Evolutionary conservation across 2,797 vertebrate species (phyloP).

Genomic region (Notoglanidium macrostoma): DNA sequence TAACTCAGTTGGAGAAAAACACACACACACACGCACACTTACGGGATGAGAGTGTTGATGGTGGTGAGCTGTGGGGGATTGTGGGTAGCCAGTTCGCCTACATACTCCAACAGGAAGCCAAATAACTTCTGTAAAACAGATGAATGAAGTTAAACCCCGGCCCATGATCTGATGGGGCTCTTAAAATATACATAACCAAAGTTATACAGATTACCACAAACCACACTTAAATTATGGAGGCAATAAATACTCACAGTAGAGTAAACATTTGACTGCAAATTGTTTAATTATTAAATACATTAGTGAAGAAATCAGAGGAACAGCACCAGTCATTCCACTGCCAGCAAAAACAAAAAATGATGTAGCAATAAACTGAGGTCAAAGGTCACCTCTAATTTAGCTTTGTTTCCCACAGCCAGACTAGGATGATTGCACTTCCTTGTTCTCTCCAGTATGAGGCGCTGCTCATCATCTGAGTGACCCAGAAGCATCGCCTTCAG

Average conservation of each 20-base stretch:
- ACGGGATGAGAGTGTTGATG: conserved; percentile 84
- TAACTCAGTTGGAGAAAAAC: background rate
- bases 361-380: background rate
- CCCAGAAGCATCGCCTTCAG: conserved; percentile 78
- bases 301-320: background rate
- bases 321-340: no score
- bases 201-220: background rate
- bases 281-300: background rate
- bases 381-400: conserved; percentile 83
- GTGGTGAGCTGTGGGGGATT: conserved; percentile 80
- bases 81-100: conserved; percentile 80
- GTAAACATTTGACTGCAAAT: background rate
- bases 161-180: background rate
- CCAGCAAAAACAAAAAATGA: background rate
- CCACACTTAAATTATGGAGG: background rate
- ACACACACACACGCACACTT: conserved; percentile 73
- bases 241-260: background rate
- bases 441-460: conserved; percentile 85
- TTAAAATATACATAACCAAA: background rate
- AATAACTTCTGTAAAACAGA: conserved; percentile 84
- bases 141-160: background rate
- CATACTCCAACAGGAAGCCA: conserved; percentile 88
- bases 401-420: conserved; percentile 87
- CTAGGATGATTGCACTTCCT: conserved; percentile 92
- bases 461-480: conserved; percentile 81